phyloP scores from a whole-genome alignment of 2,888 invertebrate species.

The Miltochrista miniata region DNA sequence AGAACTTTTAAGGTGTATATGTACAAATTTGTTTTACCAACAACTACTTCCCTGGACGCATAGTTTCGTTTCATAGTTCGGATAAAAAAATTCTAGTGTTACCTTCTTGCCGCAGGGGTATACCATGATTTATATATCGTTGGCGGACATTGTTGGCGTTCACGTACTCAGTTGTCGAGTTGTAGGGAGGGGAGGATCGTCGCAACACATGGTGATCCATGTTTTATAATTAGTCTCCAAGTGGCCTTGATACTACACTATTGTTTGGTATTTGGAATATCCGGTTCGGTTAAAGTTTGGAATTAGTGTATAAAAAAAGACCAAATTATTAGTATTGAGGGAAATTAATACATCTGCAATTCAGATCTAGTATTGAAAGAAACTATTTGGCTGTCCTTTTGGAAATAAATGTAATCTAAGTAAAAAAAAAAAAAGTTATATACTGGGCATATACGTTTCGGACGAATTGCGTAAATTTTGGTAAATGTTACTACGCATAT shows the following conservation, averaged over 20 bases:
- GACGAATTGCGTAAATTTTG: constrained; percentile 81
- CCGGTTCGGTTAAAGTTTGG: constrained; percentile 79
- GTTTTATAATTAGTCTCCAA: constrained; percentile 79
- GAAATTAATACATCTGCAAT: constrained; percentile 69
- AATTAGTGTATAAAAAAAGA: constrained; percentile 74
- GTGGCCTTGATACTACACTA: constrained; percentile 83
- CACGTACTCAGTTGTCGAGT: constrained; percentile 49
- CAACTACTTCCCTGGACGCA: constrained; percentile 59
- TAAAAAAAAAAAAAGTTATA: constrained; percentile 68
- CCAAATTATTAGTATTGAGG: constrained; percentile 69
- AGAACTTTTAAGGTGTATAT: constrained; percentile 57
- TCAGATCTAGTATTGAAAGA: constrained; percentile 78
- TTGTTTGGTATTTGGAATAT: constrained; percentile 77
- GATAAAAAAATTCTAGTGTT: constrained; percentile 67
- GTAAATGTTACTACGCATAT: constrained; percentile 84
- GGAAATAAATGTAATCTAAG: constrained; percentile 78
- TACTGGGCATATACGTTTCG: constrained; percentile 80
- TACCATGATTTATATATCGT: constrained; percentile 76
- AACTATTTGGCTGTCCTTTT: constrained; percentile 82
- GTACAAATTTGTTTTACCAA: constrained; percentile 78
- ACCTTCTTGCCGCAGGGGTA: constrained; percentile 80
- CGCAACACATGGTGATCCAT: constrained; percentile 68
- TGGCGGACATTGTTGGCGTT: constrained; percentile 73
- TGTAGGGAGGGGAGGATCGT: constrained; percentile 52
- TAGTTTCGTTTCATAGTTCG: constrained; percentile 70